A percentile compares a stretch with the other conserved stretches of the same genome.
These are phyloP conservation scores for Hymenopus coronatus DNA, from an alignment of 2,888 invertebrate genomes.

Conservation along the genomic window DNA sequence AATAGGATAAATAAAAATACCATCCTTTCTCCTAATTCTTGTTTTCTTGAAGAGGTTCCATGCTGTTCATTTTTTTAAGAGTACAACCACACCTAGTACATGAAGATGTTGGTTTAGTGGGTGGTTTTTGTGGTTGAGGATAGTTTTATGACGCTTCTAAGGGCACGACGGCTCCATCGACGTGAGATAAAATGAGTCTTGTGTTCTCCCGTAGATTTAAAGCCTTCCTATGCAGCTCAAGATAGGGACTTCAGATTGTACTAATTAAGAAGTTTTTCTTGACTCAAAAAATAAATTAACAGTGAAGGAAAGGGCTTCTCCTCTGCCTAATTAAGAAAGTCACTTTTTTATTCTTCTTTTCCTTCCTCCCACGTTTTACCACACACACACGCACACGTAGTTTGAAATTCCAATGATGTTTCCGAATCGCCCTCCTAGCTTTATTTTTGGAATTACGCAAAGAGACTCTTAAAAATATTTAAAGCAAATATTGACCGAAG, in stretches of 20 bases:
- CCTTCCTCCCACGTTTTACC: not conserved
- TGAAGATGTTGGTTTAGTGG: not conserved
- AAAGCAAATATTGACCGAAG: conserved; percentile 24
- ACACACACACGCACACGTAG: not conserved
- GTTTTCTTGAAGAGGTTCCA: too few species aligned
- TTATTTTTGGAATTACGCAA: conserved; percentile 11
- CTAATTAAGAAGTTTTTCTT: conserved; percentile 12
- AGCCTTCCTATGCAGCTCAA: not conserved
- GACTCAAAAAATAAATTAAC: conserved; percentile 21
- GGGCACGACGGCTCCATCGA: not conserved
- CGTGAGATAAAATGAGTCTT: not conserved
- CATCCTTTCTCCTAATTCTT: too few species aligned
- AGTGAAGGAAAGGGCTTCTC: conserved; percentile 1
- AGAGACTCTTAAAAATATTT: conserved; percentile 22
- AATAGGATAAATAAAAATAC: too few species aligned
- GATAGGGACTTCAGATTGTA: not conserved
- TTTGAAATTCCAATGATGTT: conserved; percentile 17
- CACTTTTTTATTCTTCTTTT: conserved; percentile 5
- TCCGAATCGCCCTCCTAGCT: not conserved
- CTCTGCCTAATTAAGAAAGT: conserved; percentile 24
- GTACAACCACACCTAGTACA: too few species aligned
- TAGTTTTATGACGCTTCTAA: not conserved
- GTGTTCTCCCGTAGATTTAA: not conserved
- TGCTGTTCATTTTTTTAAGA: too few species aligned
- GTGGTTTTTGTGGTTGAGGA: not conserved